Evolutionary conservation across 2,888 invertebrate genomes (phyloP).

Genomic region (Neria commutata): DNA sequence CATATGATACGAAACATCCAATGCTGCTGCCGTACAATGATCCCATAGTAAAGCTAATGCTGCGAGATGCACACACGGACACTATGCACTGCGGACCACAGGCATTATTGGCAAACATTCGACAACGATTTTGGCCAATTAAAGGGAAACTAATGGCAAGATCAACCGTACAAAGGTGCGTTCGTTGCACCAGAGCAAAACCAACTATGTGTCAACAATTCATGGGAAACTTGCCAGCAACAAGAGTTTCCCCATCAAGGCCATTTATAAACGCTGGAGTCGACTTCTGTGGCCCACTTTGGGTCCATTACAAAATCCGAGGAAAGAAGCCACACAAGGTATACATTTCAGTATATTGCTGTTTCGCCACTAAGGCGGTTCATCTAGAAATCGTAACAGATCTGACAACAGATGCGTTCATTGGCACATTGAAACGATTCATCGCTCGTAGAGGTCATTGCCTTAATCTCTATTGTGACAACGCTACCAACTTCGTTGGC

Average conservation of each 20-base stretch:
- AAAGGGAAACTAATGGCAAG: slow-evolving; percentile 25
- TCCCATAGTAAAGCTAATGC: slow-evolving; percentile 16
- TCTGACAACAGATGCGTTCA: slow-evolving; percentile 27
- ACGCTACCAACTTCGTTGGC: background rate
- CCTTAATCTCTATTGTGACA: background rate
- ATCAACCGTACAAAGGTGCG: slow-evolving; percentile 26
- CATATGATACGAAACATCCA: slow-evolving; percentile 35
- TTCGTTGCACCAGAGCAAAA: slow-evolving; percentile 27
- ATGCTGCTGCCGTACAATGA: slow-evolving; percentile 34
- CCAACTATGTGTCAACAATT: slow-evolving; percentile 26
- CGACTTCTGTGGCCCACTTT: slow-evolving; percentile 22
- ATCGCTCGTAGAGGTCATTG: slow-evolving; percentile 6
- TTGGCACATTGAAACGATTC: slow-evolving; percentile 27
- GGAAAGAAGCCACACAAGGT: slow-evolving; percentile 18
- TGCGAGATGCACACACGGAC: slow-evolving; percentile 8
- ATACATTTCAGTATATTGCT: slow-evolving; percentile 28
- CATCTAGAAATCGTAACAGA: slow-evolving; percentile 24
- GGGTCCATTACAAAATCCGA: slow-evolving; percentile 9
- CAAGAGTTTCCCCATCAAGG: slow-evolving; percentile 18
- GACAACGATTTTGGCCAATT: slow-evolving; percentile 36
- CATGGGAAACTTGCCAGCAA: slow-evolving; percentile 38
- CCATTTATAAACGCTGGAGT: slow-evolving; percentile 23
- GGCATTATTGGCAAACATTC: slow-evolving; percentile 16
- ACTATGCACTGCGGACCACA: slow-evolving; percentile 20
- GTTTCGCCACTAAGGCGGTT: slow-evolving; percentile 25